Conservation (phyloP, 92 coral and sea anemone genomes). For the Phenganax stokvisi region DNA sequence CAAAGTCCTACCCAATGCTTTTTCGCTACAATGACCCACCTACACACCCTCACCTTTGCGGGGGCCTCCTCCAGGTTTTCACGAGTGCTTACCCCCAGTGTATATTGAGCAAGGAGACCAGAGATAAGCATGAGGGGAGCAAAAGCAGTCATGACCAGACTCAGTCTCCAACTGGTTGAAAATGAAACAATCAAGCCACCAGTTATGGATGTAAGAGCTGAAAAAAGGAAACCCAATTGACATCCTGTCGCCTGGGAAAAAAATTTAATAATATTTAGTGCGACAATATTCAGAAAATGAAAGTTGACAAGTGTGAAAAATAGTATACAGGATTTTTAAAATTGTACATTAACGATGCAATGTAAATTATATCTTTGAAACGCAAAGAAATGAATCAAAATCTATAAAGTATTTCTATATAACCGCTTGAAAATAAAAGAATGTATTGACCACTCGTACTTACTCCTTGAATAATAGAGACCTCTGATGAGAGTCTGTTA, state of each 20-base stretch:
- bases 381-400: not conserved
- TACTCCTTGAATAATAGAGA: conserved; percentile 90
- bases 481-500: conserved; percentile 67
- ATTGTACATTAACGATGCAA: too few species aligned
- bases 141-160: conserved; percentile 70
- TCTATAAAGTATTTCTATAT: not conserved
- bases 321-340: too few species aligned
- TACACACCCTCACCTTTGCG: not conserved
- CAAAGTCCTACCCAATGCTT: too few species aligned
- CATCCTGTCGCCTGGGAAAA: conserved; percentile 69
- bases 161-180: conserved; percentile 64
- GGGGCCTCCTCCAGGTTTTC: not conserved
- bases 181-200: conserved; percentile 64
- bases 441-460: not conserved
- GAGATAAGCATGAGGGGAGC: conserved; percentile 69
- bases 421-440: not conserved
- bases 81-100: conserved; percentile 46
- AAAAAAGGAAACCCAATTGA: conserved; percentile 65
- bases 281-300: not conserved
- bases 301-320: not conserved
- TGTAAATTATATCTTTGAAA: not conserved
- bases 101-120: conserved; percentile 58
- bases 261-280: not conserved
- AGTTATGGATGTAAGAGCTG: conserved; percentile 52
- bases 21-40: too few species aligned